A percentile compares a stretch with the other conserved stretches of the same genome.
Conservation (phyloP, 2,797 vertebrate genomes). For the Hemibagrus guttatus region DNA sequence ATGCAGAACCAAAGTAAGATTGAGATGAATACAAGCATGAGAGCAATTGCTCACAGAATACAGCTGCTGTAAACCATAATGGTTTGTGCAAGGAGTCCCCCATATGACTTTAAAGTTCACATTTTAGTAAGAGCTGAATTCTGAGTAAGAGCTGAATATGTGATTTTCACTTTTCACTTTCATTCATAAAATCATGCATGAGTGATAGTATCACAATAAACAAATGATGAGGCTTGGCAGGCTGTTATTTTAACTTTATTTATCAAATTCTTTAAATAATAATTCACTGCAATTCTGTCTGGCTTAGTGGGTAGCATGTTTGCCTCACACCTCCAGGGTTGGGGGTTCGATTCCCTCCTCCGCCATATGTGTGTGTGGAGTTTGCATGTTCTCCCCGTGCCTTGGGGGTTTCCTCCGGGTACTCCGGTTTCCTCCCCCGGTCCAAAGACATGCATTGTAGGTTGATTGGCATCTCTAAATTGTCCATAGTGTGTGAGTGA, state of each 20-base stretch:
- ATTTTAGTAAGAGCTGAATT: slow-evolving; percentile 10
- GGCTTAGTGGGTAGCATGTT: too few species aligned
- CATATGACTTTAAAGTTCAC: slow-evolving; percentile 10
- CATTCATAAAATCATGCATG: not conserved
- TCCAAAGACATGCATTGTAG: too few species aligned
- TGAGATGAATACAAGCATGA: slow-evolving; percentile 24
- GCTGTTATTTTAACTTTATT: not conserved
- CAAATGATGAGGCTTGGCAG: not conserved
- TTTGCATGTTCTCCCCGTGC: too few species aligned
- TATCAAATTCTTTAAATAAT: not conserved
- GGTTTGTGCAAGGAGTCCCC: slow-evolving; percentile 14
- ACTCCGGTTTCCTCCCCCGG: too few species aligned
- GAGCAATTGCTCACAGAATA: slow-evolving; percentile 34
- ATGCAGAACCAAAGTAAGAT: slow-evolving; percentile 23
- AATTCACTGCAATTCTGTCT: not conserved
- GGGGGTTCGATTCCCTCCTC: too few species aligned
- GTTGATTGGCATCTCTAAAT: too few species aligned
- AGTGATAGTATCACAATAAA: not conserved
- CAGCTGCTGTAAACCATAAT: slow-evolving; percentile 33
- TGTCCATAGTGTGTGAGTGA: too few species aligned
- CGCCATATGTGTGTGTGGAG: too few species aligned
- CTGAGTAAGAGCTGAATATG: slow-evolving; percentile 4
- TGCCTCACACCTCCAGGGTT: too few species aligned
- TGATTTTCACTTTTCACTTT: slow-evolving; percentile 27
- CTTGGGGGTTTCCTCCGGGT: too few species aligned